Evolutionary conservation across 2,797 vertebrate species (phyloP).

Genomic region (Salarias fasciatus): DNA sequence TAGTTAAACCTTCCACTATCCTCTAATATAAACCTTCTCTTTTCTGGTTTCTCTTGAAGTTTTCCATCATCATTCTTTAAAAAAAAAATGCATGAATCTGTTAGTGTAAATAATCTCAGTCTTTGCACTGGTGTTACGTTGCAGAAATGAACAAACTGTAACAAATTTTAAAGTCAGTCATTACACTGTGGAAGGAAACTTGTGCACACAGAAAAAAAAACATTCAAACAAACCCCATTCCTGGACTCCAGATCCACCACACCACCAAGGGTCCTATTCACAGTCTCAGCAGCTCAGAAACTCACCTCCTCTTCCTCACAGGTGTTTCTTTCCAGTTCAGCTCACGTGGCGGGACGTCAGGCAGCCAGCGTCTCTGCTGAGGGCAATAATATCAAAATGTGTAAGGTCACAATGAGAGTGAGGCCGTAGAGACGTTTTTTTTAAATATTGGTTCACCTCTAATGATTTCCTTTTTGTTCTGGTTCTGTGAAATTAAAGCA

Average conservation of each 20-base stretch:
- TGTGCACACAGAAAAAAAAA: too few species aligned
- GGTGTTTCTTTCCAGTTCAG: slow-evolving; percentile 19
- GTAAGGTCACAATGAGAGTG: slow-evolving; percentile 19
- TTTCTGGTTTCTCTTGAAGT: slow-evolving; percentile 12
- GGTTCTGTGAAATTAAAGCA: slow-evolving; percentile 64
- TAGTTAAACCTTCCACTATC: neutral
- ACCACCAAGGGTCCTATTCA: too few species aligned
- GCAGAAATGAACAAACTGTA: too few species aligned
- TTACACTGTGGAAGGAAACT: too few species aligned
- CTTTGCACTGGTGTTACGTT: slow-evolving; percentile 6
- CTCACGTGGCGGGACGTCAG: slow-evolving; percentile 20
- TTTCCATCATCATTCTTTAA: slow-evolving; percentile 30
- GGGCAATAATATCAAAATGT: slow-evolving; percentile 33
- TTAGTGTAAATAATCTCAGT: slow-evolving; percentile 55
- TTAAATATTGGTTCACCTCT: slow-evolving; percentile 27
- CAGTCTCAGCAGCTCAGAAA: slow-evolving; percentile 11
- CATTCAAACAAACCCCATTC: too few species aligned
- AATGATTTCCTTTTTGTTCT: slow-evolving; percentile 36
- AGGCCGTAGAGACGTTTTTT: slow-evolving; percentile 18
- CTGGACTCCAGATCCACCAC: too few species aligned
- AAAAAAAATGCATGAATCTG: slow-evolving; percentile 62
- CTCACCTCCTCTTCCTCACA: neutral
- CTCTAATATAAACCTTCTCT: slow-evolving; percentile 6
- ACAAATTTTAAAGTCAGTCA: too few species aligned
- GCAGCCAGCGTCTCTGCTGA: slow-evolving; percentile 23